Base-by-base conservation (phyloP, 1,140 invertebrate species). In the Philotrypesis tridentata region DNA sequence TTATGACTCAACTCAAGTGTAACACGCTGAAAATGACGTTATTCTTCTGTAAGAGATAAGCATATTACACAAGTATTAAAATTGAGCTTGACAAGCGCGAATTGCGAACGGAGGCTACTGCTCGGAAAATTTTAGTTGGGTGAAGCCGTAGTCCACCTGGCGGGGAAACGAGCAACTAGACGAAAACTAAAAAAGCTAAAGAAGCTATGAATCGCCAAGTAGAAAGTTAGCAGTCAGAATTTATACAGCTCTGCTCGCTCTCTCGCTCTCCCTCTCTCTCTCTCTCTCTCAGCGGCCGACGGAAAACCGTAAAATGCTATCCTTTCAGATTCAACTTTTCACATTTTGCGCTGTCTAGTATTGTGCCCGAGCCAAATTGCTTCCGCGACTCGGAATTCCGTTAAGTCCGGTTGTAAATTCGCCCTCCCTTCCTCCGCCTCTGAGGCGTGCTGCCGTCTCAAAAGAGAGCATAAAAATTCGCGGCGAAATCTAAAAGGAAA, bases 401-500 rank as follows among this genome's bases (percentile, higher is more conserved):
- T 29, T 63, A 67, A 65, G 60, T 76, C 61, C n/a, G 23, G 29
- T 33, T 31, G n/a, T 76, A 76, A 76, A 76, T 65, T 65, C 37
- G 37, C 14, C 27, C 23, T 25, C 60, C n/a, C 55, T 29, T 7
- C 29, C 37, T 31, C 37, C n/a, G n/a, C n/a, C n/a, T n/a, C n/a
- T n/a, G n/a, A n/a, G n/a, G n/a, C n/a, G n/a, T n/a, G 70, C 12
- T 33, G 68, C 33, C 21, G 37, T 4, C 70, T 55, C 48, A 55
- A 55, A 55, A 55, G 48, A 55, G 25, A 76, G 74, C 67, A 61
- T 61, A 75, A 37, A 75, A 75, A 75, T 75, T 63, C 25, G 61
- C 74, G 33, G 60, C 21, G 17, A 89, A 87, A 82, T 86, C 70
- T 55, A 63, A 82, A 48, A 75, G 65, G 72, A 79, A 85, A 85